Percentiles rank a stretch among this genome's conserved stretches.
Evolutionary conservation across 2,797 vertebrate species (phyloP).

Genomic region (Acanthurus tractus): DNA sequence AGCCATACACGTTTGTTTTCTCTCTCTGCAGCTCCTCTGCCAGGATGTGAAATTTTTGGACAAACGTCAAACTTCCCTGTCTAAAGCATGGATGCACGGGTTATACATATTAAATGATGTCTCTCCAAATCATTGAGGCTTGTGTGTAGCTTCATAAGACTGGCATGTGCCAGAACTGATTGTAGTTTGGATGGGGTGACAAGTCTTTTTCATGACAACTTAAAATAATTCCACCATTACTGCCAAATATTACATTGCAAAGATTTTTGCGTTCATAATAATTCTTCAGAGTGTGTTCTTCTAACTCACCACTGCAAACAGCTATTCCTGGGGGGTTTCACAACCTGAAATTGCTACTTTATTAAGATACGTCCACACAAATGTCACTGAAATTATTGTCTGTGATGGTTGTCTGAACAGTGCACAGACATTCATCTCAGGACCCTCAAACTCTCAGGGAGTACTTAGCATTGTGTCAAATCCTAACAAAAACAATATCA

Average conservation of each 20-base stretch:
- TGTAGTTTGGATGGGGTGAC: neutral
- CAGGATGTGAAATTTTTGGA: slow-evolving; percentile 26
- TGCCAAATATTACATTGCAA: neutral
- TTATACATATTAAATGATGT: slow-evolving; percentile 35
- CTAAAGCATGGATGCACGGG: slow-evolving; percentile 32
- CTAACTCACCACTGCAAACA: no score
- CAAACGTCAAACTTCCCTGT: slow-evolving; percentile 38
- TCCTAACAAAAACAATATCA: slow-evolving; percentile 68
- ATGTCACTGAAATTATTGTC: no score
- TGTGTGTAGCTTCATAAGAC: neutral
- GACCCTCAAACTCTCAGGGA: slow-evolving; percentile 33
- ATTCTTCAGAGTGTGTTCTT: no score
- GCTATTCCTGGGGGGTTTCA: no score
- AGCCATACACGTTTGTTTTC: slow-evolving; percentile 38
- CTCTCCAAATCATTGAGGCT: neutral
- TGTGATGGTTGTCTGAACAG: neutral
- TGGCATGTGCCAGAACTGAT: neutral
- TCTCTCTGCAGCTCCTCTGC: slow-evolving; percentile 25
- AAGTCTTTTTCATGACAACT: neutral
- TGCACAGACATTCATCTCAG: slow-evolving; percentile 30
- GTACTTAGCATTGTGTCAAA: slow-evolving; percentile 65
- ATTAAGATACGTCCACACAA: no score
- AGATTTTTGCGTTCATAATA: no score
- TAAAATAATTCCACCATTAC: neutral
- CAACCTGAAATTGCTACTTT: no score